phyloP scores from a whole-genome alignment of 2,797 vertebrate genomes.

The Paguma larvata region DNA sequence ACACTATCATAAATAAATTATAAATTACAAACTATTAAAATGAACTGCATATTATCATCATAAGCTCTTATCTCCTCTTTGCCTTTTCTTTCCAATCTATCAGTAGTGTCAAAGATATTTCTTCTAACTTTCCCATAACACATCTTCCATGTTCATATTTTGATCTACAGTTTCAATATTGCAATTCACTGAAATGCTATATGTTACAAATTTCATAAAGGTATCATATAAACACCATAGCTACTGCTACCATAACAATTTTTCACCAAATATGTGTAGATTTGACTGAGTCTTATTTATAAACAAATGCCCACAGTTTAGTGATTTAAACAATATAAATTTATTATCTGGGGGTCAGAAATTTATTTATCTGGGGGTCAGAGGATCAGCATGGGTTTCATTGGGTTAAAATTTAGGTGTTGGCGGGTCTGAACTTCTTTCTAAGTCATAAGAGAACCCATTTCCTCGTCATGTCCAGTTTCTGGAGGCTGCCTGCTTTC shows the following conservation, averaged over 20 bases:
- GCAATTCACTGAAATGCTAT: constrained; percentile 48
- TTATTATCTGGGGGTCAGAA: neutral
- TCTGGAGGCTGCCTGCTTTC: neutral
- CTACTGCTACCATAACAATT: neutral
- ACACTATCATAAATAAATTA: neutral
- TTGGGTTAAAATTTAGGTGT: neutral
- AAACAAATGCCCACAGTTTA: neutral
- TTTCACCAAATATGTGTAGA: constrained; percentile 41
- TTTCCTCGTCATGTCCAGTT: neutral
- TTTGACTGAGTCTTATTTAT: neutral
- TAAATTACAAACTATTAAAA: neutral
- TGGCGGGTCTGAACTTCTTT: neutral
- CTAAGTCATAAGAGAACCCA: neutral
- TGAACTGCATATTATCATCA: neutral
- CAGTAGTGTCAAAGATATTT: neutral
- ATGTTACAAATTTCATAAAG: constrained; percentile 41
- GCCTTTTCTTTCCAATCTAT: neutral
- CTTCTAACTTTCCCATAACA: constrained; percentile 13
- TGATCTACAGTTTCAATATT: neutral
- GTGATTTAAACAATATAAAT: neutral
- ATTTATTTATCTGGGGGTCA: too few relatives aligned
- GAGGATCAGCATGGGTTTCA: neutral
- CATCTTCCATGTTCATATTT: neutral
- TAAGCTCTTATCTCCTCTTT: neutral
- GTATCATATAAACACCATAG: neutral